Evolutionary conservation across 2,888 invertebrate species (phyloP).

Genomic region (Nomada fucata): DNA sequence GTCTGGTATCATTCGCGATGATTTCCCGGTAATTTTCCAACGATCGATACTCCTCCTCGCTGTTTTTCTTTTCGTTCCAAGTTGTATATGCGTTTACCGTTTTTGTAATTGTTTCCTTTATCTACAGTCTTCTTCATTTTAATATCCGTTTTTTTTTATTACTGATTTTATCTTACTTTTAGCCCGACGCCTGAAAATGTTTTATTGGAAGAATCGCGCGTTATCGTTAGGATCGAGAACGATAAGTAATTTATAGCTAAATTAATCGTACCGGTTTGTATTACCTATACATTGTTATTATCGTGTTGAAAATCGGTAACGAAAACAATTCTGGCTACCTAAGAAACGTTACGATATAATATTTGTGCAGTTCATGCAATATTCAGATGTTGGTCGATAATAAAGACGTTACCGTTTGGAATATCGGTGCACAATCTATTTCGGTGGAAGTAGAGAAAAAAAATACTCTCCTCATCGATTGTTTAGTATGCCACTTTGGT

Average conservation of each 20-base stretch:
- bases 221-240: slow-evolving; percentile 32
- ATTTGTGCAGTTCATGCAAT: background rate
- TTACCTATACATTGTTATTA: background rate
- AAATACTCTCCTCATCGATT: slow-evolving; percentile 18
- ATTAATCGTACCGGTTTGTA: background rate
- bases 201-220: background rate
- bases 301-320: background rate
- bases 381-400: slow-evolving; percentile 7
- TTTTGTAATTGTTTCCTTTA: background rate
- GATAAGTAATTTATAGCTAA: slow-evolving; percentile 26
- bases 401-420: background rate
- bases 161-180: background rate
- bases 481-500: background rate
- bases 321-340: background rate
- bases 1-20: background rate
- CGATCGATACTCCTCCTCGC: slow-evolving; percentile 14
- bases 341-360: background rate
- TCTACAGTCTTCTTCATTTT: background rate
- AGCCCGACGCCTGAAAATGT: background rate
- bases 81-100: background rate
- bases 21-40: slow-evolving; percentile 25
- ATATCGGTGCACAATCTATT: slow-evolving; percentile 9
- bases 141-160: background rate
- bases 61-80: background rate
- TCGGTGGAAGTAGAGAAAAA: background rate